Evolutionary conservation across 2,113 vertebrate genomes (phyloP).

Genomic region (Mixornis gularis): DNA sequence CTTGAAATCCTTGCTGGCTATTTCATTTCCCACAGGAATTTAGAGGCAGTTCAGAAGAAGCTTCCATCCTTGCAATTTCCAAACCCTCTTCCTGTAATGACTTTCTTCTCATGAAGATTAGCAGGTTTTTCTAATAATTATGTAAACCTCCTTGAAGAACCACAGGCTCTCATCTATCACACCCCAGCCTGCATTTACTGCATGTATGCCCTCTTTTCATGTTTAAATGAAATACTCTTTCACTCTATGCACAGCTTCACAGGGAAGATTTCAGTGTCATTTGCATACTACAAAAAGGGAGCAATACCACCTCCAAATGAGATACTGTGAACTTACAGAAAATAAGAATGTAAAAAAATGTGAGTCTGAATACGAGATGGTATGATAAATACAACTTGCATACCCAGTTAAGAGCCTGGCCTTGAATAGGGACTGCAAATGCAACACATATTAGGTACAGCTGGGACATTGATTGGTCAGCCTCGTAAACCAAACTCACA

Average conservation of each 20-base stretch:
- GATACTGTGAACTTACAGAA: background rate
- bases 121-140: background rate
- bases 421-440: background rate
- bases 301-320: background rate
- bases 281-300: background rate
- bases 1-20: background rate
- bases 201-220: background rate
- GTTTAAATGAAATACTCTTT: background rate
- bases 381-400: background rate
- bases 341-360: background rate
- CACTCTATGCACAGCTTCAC: background rate
- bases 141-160: background rate
- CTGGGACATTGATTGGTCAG: background rate
- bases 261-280: background rate
- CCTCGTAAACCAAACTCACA: background rate
- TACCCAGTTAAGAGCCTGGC: background rate
- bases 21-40: background rate
- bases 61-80: background rate
- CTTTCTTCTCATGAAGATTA: background rate
- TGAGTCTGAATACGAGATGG: background rate
- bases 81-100: background rate
- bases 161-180: background rate
- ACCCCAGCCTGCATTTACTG: background rate
- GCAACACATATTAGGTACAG: background rate
- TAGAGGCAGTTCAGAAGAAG: background rate